A percentile compares a stretch with the other conserved stretches of the same genome.
Conservation (phyloP, 2,113 vertebrate genomes). For the Seriola quinqueradiata region DNA sequence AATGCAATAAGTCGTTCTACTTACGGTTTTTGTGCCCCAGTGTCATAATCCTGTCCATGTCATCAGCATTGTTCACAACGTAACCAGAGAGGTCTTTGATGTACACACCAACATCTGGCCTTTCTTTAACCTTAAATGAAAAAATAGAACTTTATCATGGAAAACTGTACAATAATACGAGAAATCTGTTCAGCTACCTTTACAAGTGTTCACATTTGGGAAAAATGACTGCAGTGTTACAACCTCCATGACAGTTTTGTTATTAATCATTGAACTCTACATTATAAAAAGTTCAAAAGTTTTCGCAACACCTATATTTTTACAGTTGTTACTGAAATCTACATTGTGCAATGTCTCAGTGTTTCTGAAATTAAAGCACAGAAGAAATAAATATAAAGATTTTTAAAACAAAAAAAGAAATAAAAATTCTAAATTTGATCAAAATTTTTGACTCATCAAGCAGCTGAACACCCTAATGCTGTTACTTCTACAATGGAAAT, state of each 20-base stretch:
- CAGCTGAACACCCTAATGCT: no score
- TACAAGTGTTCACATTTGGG: no score
- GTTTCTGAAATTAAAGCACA: no score
- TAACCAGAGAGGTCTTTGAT: slow-evolving; percentile 98
- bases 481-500: no score
- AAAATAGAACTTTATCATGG: background rate
- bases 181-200: no score
- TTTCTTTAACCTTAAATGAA: slow-evolving; percentile 94
- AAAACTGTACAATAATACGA: background rate
- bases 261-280: background rate
- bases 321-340: no score
- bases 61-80: slow-evolving; percentile 98
- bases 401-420: no score
- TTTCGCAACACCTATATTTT: no score
- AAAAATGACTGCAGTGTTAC: slow-evolving; percentile 18
- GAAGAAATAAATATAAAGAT: no score
- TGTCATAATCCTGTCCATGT: slow-evolving; percentile 99
- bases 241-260: background rate
- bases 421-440: no score
- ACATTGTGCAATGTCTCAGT: no score
- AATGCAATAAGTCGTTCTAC: slow-evolving; percentile 42
- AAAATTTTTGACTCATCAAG: no score
- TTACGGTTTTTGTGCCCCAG: slow-evolving; percentile 98
- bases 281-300: background rate
- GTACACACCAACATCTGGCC: slow-evolving; percentile 98